These are phyloP conservation scores for Graptemys geographica DNA, from an alignment of 2,797 vertebrate genomes.

Conservation along the genomic window DNA sequence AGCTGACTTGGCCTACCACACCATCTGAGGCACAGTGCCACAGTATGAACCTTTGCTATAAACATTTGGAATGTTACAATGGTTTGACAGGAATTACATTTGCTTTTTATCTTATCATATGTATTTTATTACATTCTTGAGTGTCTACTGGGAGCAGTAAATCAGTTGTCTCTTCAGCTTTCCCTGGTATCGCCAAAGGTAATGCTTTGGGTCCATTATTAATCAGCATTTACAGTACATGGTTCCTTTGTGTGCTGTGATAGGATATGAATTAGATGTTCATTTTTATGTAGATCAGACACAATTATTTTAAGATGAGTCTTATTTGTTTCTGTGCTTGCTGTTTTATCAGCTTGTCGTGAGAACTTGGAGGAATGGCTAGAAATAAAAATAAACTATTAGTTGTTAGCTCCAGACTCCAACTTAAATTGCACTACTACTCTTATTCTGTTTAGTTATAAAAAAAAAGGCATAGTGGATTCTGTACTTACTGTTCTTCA, in stretches of 20 bases:
- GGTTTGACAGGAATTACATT: background rate
- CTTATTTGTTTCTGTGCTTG: background rate
- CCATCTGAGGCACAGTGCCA: background rate
- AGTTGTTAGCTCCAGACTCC: background rate
- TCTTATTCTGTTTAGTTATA: background rate
- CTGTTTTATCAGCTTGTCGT: background rate
- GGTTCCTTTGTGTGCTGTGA: background rate
- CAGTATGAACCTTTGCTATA: background rate
- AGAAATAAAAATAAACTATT: background rate
- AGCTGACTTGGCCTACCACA: background rate
- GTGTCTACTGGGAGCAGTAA: background rate
- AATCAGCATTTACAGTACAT: background rate
- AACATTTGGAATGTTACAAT: background rate
- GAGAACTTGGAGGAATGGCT: background rate
- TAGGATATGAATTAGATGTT: background rate
- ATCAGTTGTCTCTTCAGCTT: background rate
- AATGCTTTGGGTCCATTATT: background rate
- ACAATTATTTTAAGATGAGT: background rate
- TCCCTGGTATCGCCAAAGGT: too few species aligned
- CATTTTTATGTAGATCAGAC: background rate
- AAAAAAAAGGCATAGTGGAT: background rate
- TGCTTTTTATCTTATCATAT: background rate
- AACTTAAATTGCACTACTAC: background rate
- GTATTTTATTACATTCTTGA: conserved; percentile 1
- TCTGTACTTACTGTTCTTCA: background rate